phyloP scores from a whole-genome alignment of 2,888 invertebrate species.

The Phania funesta region DNA sequence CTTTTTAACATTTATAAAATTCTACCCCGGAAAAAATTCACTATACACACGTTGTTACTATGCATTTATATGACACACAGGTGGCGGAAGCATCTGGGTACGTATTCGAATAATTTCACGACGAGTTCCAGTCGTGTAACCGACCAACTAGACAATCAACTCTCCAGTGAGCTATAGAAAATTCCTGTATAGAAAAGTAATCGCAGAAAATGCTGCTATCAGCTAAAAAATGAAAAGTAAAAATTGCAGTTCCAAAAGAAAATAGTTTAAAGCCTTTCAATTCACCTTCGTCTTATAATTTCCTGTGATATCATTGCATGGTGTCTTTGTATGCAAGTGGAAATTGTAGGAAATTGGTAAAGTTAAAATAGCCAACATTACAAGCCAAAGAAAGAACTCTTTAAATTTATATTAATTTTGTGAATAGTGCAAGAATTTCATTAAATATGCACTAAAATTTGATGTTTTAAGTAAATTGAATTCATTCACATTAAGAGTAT shows the following conservation, averaged over 20 bases:
- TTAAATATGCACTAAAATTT: no score
- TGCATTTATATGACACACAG: no score
- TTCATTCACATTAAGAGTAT: no score
- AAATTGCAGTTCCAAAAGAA: not conserved
- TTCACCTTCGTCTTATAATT: constrained; percentile 5
- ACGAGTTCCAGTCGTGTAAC: no score
- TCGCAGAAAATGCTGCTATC: not conserved
- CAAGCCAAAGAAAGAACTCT: not conserved
- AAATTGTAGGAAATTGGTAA: constrained; percentile 49
- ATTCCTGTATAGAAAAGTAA: constrained; percentile 28
- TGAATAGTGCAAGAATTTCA: not conserved
- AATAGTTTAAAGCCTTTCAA: constrained; percentile 25
- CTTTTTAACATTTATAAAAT: no score
- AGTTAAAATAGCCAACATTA: constrained; percentile 35
- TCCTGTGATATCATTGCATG: constrained; percentile 3
- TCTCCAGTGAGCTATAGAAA: constrained; percentile 50
- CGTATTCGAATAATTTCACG: no score
- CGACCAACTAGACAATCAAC: not conserved
- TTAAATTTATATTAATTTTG: not conserved
- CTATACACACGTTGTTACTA: no score
- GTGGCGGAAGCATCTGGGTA: no score
- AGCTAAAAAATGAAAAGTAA: no score
- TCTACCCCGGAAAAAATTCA: no score
- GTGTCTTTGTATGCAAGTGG: constrained; percentile 20
- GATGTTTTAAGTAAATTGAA: no score